Base-by-base conservation (phyloP, 1,140 invertebrate genomes). In the Drosophila hydei region DNA sequence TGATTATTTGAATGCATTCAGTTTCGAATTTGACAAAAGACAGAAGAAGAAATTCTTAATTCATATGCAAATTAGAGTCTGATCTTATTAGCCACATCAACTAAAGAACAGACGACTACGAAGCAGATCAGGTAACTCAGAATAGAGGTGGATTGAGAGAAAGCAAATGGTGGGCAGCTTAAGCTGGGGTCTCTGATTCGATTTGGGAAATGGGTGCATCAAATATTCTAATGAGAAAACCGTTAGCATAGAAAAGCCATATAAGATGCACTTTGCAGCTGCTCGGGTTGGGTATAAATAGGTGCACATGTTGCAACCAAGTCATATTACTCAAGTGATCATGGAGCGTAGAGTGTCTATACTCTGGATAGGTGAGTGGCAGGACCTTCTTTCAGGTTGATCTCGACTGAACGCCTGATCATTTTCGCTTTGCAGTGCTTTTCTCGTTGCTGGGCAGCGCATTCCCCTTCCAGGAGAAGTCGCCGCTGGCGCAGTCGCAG, bases 211-310 rank as follows among this genome's bases (percentile, higher is more conserved):
- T 52, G 63, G 40, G 38, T 54, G 40, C 67, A 59, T 50, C 21
- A 61, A 71, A 52, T 77, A 72, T 87, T 88, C 56, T 88, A 87
- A 87, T 87, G 81, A 78, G 78, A 54, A 81, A 88, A 87, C 62
- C 81, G 65, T 65, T 50, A 38, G 62, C 43, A 62, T 51, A 64
- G 42, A 68, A 63, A 45, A 45, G n/a, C 59, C 50, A 48, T 58
- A 55, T 61, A 50, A 71, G 72, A 74, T 81, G 78, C 77, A 77
- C 40, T 45, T 50, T 45, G 25, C 65, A 55, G 45, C 48, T 51
- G 58, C 55, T 27, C 33, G 18, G 50, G 19, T 12, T 38, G 21
- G 18, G 27, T 88, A 87, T 87, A 87, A 63, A 77, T 74, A 36
- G 48, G 21, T n/a, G 25, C 19, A 33, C 4, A 0, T 8, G 23